A percentile compares a stretch with the other conserved stretches of the same genome.
Evolutionary conservation across 64 coral and sea anemone species (phyloP).

Genomic region (Montipora sp.): DNA sequence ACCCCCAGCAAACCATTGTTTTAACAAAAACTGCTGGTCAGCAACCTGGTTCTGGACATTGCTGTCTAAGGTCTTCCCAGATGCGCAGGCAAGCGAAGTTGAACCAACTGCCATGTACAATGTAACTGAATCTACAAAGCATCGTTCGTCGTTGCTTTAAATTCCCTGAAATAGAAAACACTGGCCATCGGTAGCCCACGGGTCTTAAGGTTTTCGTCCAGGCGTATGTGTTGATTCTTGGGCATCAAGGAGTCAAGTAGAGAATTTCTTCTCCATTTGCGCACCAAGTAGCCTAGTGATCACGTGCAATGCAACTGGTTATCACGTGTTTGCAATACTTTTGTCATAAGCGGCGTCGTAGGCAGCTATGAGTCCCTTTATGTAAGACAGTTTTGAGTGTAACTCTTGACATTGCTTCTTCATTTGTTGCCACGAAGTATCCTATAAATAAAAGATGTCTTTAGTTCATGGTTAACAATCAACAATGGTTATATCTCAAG

Average conservation of each 20-base stretch:
- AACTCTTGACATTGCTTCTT: conserved; percentile 43
- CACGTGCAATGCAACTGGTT: neutral
- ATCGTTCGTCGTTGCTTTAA: too few relatives aligned
- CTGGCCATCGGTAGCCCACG: neutral
- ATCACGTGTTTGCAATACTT: conserved; percentile 34
- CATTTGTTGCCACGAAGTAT: conserved; percentile 34
- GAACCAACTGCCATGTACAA: too few relatives aligned
- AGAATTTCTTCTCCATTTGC: neutral
- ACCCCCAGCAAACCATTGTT: too few relatives aligned
- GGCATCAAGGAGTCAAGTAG: neutral
- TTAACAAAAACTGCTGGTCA: too few relatives aligned
- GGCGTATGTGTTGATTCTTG: neutral
- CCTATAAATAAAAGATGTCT: conserved; percentile 6
- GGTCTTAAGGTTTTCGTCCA: neutral
- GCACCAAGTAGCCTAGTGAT: neutral
- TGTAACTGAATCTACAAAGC: too few relatives aligned
- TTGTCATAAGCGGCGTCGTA: conserved; percentile 61
- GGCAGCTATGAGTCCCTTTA: conserved; percentile 59
- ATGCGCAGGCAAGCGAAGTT: too few relatives aligned
- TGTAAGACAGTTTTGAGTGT: conserved; percentile 66
- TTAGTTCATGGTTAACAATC: neutral
- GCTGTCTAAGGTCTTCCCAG: too few relatives aligned
- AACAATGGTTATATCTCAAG: too few relatives aligned
- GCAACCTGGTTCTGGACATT: too few relatives aligned
- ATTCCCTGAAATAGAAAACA: neutral